Percentiles rank a stretch among this genome's conserved stretches.
phyloP scores from a whole-genome alignment of 2,888 invertebrate genomes.

The Xanthostigma xanthostigma region DNA sequence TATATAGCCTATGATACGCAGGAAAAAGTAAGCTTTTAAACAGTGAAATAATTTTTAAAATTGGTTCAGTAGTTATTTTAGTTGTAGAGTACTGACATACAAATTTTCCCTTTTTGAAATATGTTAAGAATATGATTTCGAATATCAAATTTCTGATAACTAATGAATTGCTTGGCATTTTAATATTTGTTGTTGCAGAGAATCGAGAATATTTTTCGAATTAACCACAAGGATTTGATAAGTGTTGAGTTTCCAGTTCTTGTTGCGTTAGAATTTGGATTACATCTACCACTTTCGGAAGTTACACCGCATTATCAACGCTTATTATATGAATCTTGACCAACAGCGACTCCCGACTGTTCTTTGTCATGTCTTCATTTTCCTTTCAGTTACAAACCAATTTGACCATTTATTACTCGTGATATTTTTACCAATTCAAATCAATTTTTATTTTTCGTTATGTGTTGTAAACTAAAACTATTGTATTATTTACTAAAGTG shows the following conservation, averaged over 20 bases:
- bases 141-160: not conserved
- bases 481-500: no score
- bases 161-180: conserved; percentile 8
- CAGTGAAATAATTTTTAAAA: no score
- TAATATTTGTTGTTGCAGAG: conserved; percentile 38
- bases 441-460: no score
- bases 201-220: conserved; percentile 77
- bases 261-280: conserved; percentile 85
- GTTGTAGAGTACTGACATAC: no score
- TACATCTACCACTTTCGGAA: conserved; percentile 84
- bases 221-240: conserved; percentile 81
- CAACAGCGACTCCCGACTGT: conserved; percentile 12
- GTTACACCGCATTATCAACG: conserved; percentile 92
- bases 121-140: not conserved
- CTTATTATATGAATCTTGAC: conserved; percentile 82
- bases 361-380: no score
- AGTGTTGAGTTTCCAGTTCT: conserved; percentile 88
- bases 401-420: no score
- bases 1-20: no score
- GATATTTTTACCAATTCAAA: no score
- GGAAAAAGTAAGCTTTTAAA: no score
- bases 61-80: no score
- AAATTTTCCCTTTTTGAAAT: conserved; percentile 1
- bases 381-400: no score
- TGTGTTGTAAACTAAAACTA: no score